Evolutionary conservation across 2,797 vertebrate species (phyloP), one percentile per base, ranked within the genome.

Genomic region (Danio tinwini): DNA sequence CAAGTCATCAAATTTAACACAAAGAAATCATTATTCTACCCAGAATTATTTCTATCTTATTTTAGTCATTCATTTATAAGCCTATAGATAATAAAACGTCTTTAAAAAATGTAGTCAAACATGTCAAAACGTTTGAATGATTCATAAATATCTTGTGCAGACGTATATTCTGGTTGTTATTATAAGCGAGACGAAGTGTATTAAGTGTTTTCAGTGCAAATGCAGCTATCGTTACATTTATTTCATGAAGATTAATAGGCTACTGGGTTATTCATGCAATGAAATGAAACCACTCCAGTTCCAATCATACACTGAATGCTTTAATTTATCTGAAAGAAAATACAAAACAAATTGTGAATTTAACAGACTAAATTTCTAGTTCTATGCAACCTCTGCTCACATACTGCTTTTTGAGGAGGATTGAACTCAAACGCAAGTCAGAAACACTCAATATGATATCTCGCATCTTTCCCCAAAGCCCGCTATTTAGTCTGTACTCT

Each of bases 271-370:
- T 75, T 44, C 71, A 72, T 45, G 68, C 3, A 76, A 79, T 73
- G 10, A 81, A 42, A 63, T 14, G 11, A 73, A 79, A 76, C 61
- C 6, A 82, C 79, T 69, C 11, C 65, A 64, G 29, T n/a, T 64
- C 44, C 65, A 50, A 50, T 69, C 79, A 77, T 40, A 70, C 70
- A 81, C 37, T 63, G 76, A 82, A 85, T 63, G 81, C 64, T 83
- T 86, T 85, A 85, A 75, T 85, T 63, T 52, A 71, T 83, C 70
- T 83, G 52, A 61, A 83, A 83, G n/a, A 77, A 47, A 77, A 82
- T 73, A 86, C 71, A 80, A 85, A 85, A 83, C 76, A 76, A 78
- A 81, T 55, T 5, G 52, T 53, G 19, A 65, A 40, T 73, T 83
- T 44, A 67, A 76, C 49, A 61, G 45, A 76, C 67, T 63, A 80